A percentile compares a stretch with the other conserved stretches of the same genome.
phyloP scores from a whole-genome alignment of 2,113 vertebrate genomes.

The Cariama cristata region DNA sequence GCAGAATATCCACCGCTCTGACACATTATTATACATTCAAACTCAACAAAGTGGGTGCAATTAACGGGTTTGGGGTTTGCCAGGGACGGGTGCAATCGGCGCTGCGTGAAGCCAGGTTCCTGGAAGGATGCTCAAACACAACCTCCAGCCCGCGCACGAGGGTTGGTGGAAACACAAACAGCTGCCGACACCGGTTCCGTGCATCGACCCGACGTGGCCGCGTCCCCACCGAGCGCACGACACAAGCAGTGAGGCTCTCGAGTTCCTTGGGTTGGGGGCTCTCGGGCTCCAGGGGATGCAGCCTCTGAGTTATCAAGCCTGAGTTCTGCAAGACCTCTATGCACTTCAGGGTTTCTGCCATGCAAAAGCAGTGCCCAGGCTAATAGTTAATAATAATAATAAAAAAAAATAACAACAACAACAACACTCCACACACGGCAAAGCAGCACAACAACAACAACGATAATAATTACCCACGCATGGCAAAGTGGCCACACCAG shows the following conservation, averaged over 20 bases:
- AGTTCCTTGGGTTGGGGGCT: background rate
- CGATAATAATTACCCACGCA: background rate
- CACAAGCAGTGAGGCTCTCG: background rate
- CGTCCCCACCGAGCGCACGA: fast-evolving
- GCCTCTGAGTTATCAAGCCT: background rate
- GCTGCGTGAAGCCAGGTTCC: background rate
- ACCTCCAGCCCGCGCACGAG: fast-evolving
- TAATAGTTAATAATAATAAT: background rate
- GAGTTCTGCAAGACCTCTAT: background rate
- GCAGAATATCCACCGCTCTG: background rate
- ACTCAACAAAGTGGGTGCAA: background rate
- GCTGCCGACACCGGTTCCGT: fast-evolving
- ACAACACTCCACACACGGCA: background rate
- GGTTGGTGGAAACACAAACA: background rate
- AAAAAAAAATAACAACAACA: background rate
- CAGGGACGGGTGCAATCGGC: background rate
- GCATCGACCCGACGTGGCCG: fast-evolving
- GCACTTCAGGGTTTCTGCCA: background rate
- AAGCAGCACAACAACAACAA: background rate
- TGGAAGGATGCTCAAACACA: background rate
- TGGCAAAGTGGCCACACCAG: background rate
- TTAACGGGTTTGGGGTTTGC: background rate
- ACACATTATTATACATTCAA: background rate
- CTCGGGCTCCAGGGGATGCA: background rate
- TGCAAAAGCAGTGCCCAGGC: background rate